Conservation (phyloP, 2,888 invertebrate genomes). For the Leistus spinibarbis region DNA sequence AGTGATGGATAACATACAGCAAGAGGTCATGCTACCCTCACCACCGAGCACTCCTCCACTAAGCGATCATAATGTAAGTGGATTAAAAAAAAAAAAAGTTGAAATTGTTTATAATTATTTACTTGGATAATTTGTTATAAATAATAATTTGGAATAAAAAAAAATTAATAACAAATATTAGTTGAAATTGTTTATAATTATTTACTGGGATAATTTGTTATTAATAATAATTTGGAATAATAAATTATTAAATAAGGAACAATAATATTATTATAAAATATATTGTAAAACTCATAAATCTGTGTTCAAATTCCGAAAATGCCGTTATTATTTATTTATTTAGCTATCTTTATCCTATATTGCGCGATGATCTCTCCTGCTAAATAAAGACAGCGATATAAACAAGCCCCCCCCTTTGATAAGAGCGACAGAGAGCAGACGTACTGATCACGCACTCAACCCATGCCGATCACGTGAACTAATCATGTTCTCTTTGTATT, state of each 20-base stretch:
- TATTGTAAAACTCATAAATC: slow-evolving; percentile 57
- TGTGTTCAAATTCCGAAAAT: slow-evolving; percentile 46
- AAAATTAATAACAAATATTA: too few relatives aligned
- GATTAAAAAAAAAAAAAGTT: too few relatives aligned
- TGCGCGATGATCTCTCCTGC: not conserved
- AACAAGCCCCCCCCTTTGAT: slow-evolving; percentile 12
- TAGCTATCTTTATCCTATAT: not conserved
- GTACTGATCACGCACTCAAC: slow-evolving; percentile 43
- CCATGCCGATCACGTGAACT: slow-evolving; percentile 55
- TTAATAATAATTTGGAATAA: too few relatives aligned
- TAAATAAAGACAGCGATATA: slow-evolving; percentile 26
- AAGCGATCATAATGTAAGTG: slow-evolving; percentile 24
- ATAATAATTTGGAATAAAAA: too few relatives aligned
- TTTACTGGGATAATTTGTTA: too few relatives aligned
- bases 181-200: too few relatives aligned
- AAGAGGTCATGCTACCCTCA: slow-evolving; percentile 59
- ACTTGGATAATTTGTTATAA: too few relatives aligned
- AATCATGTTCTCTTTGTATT: slow-evolving; percentile 58
- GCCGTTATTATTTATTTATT: not conserved
- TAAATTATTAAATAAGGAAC: too few relatives aligned
- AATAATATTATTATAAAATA: too few relatives aligned
- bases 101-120: too few relatives aligned
- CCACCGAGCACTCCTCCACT: slow-evolving; percentile 76
- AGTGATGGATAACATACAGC: not conserved
- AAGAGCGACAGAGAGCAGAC: not conserved